Base-by-base conservation (phyloP, 2,797 vertebrate species). In the Megalops cyprinoides region DNA sequence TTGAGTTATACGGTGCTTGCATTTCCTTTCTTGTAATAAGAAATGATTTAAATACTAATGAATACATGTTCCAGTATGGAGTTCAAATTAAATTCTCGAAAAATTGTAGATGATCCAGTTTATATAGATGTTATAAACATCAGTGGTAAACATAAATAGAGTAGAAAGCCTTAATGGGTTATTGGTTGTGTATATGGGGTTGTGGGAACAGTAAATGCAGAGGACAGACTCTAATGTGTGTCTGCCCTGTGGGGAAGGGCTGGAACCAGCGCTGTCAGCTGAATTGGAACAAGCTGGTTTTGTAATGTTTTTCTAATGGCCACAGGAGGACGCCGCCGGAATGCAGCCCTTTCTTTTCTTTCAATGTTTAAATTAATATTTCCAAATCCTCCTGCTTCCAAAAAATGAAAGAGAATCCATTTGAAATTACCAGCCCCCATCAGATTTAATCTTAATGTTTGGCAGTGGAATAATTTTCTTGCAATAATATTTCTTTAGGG, bases 301-400 rank as follows among this genome's bases (percentile, higher is more conserved):
- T 48, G 44, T 46, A 74, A 74, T 74, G 73, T 28, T n/a, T n/a
- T 48, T 74, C 4, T 74, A 46, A 74, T 74, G 44, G 42, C 28
- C 39, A 48, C 46, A 42, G 51, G 73, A 74, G 44, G 42, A 74
- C 48, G 73, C 20, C 4, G 15, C 12, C n/a, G 42, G 73, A 48
- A 48, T 74, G 39, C 10, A 2, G 8, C 46, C 20, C n/a, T 42
- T 74, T 12, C 71, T 9, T 46, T 46, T 74, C 34, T 23, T 28
- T 42, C 25, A 18, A 37, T 74, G 23, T 10, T 25, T 46, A 74
- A 74, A 74, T 23, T 46, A 46, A 48, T 34, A 48, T 48, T 74
- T 46, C 12, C 46, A 74, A 74, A 46, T 46, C 23, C 73, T 8
- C 15, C n/a, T 48, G 73, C 44, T 74, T 73, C 20, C 73, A n/a